phyloP scores from a whole-genome alignment of 2,888 invertebrate species.

The Lasiommata megera region DNA sequence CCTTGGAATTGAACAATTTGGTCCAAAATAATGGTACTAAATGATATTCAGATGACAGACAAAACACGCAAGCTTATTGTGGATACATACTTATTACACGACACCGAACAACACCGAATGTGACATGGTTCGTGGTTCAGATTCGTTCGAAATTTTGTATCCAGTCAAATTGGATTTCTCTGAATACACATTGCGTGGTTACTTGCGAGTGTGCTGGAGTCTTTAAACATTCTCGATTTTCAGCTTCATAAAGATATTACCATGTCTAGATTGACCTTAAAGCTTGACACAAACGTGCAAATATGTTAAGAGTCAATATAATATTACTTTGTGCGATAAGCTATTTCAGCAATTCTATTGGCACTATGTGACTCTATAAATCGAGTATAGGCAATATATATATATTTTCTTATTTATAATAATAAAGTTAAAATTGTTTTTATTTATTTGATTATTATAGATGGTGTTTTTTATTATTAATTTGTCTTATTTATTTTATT shows the following conservation, averaged over 20 bases:
- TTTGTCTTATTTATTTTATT: neutral
- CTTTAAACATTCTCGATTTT: neutral
- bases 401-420: too few relatives aligned
- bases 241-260: slow-evolving; percentile 5
- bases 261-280: slow-evolving; percentile 6
- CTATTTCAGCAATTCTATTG: neutral
- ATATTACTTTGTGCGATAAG: neutral
- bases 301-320: neutral
- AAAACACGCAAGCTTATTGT: neutral
- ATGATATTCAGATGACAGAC: slow-evolving; percentile 19
- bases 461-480: too few relatives aligned
- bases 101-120: too few relatives aligned
- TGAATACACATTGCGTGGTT: neutral
- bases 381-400: too few relatives aligned
- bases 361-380: neutral
- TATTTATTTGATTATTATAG: too few relatives aligned
- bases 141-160: too few relatives aligned
- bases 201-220: neutral
- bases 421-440: too few relatives aligned
- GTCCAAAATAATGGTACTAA: slow-evolving; percentile 48
- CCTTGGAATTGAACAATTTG: slow-evolving; percentile 38
- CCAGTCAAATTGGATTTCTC: too few relatives aligned
- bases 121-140: too few relatives aligned
- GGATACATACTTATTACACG: neutral
- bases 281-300: slow-evolving; percentile 6